These are phyloP conservation scores for Cecidostiba fungosa DNA, from an alignment of 2,888 invertebrate genomes.

Conservation along the genomic window DNA sequence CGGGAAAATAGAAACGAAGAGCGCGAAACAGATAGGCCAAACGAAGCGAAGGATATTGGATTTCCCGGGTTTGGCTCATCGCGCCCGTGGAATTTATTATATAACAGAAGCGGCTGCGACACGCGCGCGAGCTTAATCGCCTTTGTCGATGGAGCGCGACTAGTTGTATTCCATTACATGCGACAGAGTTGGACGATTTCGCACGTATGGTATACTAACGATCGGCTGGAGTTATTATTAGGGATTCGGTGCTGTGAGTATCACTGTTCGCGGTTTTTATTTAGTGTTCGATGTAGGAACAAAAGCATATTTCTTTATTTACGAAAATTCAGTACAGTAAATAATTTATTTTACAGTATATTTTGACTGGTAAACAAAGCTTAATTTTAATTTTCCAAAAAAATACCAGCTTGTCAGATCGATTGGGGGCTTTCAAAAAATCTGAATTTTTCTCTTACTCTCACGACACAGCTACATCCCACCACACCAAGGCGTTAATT, in stretches of 20 bases:
- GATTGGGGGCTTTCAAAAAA: background rate
- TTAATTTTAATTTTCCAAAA: too few species aligned
- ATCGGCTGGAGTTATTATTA: background rate
- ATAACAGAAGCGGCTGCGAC: background rate
- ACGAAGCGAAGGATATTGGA: constrained; percentile 46
- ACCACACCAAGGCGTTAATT: background rate
- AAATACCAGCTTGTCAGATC: background rate
- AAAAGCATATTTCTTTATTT: too few species aligned
- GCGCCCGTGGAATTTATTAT: constrained; percentile 44
- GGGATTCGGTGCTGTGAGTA: background rate
- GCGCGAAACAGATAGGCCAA: constrained; percentile 16
- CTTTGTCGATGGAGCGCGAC: constrained; percentile 2
- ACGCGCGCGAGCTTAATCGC: constrained; percentile 16
- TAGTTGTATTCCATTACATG: constrained; percentile 26
- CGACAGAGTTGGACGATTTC: background rate
- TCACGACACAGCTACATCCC: background rate
- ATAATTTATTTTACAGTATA: too few species aligned
- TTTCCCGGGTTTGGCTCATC: background rate
- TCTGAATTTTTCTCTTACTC: background rate
- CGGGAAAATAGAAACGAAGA: constrained; percentile 4
- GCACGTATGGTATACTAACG: background rate
- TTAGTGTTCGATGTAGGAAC: too few species aligned
- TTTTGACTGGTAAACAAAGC: too few species aligned
- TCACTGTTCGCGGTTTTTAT: too few species aligned
- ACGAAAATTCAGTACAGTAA: too few species aligned